Percentiles rank a stretch among this genome's conserved stretches.
Conservation (phyloP, 1,140 invertebrate species). For the Lepidostoma basale region DNA sequence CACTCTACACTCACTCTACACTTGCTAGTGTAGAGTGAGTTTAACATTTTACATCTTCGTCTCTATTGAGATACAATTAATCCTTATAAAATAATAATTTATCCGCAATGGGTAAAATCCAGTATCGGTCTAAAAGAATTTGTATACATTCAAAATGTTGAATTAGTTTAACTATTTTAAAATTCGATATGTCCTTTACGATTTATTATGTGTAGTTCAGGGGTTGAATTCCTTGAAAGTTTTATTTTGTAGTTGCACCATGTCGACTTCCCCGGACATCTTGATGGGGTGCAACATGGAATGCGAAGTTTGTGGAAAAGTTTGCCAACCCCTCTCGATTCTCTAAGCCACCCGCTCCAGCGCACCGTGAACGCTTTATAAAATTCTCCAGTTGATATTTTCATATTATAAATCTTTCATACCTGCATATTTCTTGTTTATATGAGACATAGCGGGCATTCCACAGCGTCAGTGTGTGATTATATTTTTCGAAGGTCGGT, state of each 20-base stretch:
- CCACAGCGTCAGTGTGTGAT: conserved; percentile 19
- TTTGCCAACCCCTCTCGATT: conserved; percentile 31
- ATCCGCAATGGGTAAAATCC: too few species aligned
- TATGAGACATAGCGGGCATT: conserved; percentile 46
- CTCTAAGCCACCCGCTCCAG: conserved; percentile 33
- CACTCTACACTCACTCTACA: too few species aligned
- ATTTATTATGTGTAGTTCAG: neutral
- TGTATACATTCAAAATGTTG: too few species aligned
- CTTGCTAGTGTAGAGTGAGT: too few species aligned
- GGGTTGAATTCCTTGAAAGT: neutral
- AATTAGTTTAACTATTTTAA: too few species aligned
- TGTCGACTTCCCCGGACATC: neutral
- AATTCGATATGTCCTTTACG: too few species aligned
- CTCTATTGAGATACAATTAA: too few species aligned
- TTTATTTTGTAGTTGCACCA: neutral
- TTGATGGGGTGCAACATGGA: too few species aligned
- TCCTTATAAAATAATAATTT: too few species aligned
- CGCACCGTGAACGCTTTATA: conserved; percentile 43
- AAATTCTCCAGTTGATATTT: conserved; percentile 47
- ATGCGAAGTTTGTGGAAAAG: conserved; percentile 10
- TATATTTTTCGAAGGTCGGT: conserved; percentile 8
- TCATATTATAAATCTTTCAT: conserved; percentile 47
- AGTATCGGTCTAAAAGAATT: too few species aligned
- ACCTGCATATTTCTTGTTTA: conserved; percentile 47
- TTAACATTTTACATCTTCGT: too few species aligned